These are phyloP conservation scores for Drosophila watanabei DNA, from an alignment of 1,140 invertebrate genomes.

Conservation along the genomic window DNA sequence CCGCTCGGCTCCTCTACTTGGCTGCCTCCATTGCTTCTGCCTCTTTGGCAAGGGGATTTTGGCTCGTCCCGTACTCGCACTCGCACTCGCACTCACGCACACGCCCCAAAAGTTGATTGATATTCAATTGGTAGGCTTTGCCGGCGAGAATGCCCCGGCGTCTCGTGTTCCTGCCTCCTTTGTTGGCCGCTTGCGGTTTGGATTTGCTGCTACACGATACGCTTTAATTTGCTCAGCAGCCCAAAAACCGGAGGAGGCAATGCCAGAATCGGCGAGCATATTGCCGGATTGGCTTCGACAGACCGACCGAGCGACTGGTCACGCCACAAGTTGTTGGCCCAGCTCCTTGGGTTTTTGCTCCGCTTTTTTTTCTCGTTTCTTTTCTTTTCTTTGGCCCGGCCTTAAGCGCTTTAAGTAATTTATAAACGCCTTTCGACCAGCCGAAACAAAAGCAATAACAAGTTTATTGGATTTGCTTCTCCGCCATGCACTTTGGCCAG, in stretches of 20 bases:
- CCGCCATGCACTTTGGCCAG: conserved; percentile 38
- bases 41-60: conserved; percentile 31
- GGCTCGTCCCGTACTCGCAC: conserved; percentile 5
- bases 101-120: conserved; percentile 76
- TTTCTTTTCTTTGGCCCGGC: conserved; percentile 48
- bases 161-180: conserved; percentile 26
- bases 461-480: conserved; percentile 72
- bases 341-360: conserved; percentile 10
- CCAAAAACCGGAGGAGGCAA: conserved; percentile 17
- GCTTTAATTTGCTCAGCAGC: conserved; percentile 69
- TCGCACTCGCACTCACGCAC: conserved; percentile 26
- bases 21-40: conserved; percentile 32
- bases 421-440: conserved; percentile 75
- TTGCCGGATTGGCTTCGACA: conserved; percentile 46
- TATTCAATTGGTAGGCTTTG: conserved; percentile 85
- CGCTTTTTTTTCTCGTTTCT: conserved; percentile 2
- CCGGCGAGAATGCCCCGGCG: conserved; percentile 9
- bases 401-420: conserved; percentile 83
- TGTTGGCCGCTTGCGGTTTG: conserved; percentile 69
- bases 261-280: conserved; percentile 52
- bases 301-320: conserved; percentile 23
- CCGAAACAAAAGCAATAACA: conserved; percentile 69
- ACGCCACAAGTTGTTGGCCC: conserved; percentile 73
- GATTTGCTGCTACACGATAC: conserved; percentile 83
- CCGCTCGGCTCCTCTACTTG: conserved; percentile 7